These are phyloP conservation scores for Sarcophaga variegata DNA, from an alignment of 2,888 invertebrate genomes.

Conservation along the genomic window DNA sequence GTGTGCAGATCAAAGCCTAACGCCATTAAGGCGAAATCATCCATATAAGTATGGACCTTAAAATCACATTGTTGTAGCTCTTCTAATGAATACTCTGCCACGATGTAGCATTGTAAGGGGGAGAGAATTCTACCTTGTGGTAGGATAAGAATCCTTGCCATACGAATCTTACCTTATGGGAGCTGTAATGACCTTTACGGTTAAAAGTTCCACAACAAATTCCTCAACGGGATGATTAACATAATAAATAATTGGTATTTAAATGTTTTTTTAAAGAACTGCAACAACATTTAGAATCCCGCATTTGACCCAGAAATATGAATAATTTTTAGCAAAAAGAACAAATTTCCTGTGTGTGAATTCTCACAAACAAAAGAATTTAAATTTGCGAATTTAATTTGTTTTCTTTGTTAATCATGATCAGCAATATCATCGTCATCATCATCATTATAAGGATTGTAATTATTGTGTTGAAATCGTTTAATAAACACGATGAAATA, in stretches of 20 bases:
- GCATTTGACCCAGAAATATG: constrained; percentile 40
- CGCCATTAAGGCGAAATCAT: too few relatives aligned
- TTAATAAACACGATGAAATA: constrained; percentile 18
- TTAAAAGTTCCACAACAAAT: too few relatives aligned
- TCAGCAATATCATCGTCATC: not conserved
- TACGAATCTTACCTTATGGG: too few relatives aligned
- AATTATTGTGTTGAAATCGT: constrained; percentile 8
- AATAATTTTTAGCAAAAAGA: not conserved
- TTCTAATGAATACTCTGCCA: too few relatives aligned
- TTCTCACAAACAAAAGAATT: constrained; percentile 13
- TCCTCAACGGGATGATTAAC: too few relatives aligned
- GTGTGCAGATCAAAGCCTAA: too few relatives aligned
- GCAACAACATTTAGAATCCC: not conserved
- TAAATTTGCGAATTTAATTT: not conserved
- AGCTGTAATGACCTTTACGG: rapidly evolving
- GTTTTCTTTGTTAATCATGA: not conserved
- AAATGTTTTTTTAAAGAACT: not conserved
- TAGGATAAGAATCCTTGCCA: too few relatives aligned
- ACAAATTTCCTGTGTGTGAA: not conserved
- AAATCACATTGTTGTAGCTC: too few relatives aligned
- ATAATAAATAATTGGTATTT: too few relatives aligned
- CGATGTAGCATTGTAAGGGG: too few relatives aligned
- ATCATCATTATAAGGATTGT: not conserved
- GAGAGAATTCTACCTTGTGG: too few relatives aligned
- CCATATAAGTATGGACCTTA: too few relatives aligned